These are phyloP conservation scores for Cynoglossus semilaevis DNA, from an alignment of 2,113 vertebrate genomes.

Conservation along the genomic window DNA sequence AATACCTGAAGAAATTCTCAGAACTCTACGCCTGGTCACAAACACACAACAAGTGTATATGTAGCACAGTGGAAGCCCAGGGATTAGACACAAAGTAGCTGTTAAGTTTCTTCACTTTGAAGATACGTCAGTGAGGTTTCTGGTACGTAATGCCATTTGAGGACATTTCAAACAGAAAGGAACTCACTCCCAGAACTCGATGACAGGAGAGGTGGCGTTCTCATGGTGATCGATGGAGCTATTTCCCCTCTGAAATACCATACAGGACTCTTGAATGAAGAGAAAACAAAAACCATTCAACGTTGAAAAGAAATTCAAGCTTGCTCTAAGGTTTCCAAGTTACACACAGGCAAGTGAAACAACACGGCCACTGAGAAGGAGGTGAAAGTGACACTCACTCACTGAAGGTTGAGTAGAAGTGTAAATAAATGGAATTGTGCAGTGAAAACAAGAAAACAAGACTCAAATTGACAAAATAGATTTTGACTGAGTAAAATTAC, in stretches of 20 bases:
- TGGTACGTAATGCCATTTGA: constrained; percentile 73
- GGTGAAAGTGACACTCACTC: constrained; percentile 19
- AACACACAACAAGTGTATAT: not conserved
- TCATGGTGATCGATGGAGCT: constrained; percentile 64
- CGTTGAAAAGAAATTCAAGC: constrained; percentile 58
- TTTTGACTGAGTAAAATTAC: too few relatives aligned
- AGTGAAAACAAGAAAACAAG: not conserved
- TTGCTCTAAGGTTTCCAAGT: constrained; percentile 61
- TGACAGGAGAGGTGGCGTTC: constrained; percentile 78
- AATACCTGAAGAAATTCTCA: constrained; percentile 89
- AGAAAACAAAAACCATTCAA: constrained; percentile 53
- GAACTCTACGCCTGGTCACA: constrained; percentile 81
- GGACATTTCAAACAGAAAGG: constrained; percentile 70
- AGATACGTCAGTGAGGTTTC: constrained; percentile 14
- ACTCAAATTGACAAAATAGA: not conserved
- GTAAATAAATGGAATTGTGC: constrained; percentile 13
- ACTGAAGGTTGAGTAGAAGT: not conserved
- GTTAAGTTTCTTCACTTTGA: too few relatives aligned
- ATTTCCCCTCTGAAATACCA: constrained; percentile 77
- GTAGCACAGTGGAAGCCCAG: too few relatives aligned
- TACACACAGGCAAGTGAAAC: constrained; percentile 50
- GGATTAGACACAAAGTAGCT: too few relatives aligned
- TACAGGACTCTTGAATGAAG: constrained; percentile 73
- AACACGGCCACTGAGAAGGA: constrained; percentile 32
- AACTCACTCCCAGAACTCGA: constrained; percentile 82